Evolutionary conservation across 1,140 invertebrate genomes (phyloP).

Genomic region (Acromyrmex echinatior): DNA sequence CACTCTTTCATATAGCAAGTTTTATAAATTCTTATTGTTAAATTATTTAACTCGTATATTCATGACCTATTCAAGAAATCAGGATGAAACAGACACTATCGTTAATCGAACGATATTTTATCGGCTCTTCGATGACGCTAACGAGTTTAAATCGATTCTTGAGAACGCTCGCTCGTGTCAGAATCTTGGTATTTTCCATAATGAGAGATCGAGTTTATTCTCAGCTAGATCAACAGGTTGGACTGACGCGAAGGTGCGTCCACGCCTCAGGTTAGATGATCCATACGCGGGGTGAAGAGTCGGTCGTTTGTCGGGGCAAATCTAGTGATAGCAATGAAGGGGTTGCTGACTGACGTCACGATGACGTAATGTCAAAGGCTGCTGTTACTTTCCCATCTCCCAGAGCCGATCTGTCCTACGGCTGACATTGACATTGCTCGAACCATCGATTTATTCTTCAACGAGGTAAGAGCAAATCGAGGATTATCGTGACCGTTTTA

Average conservation of each 20-base stretch:
- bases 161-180: neutral
- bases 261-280: constrained; percentile 39
- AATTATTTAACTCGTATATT: neutral
- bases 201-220: constrained; percentile 74
- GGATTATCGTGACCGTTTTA: constrained; percentile 72
- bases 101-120: constrained; percentile 18
- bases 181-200: constrained; percentile 76
- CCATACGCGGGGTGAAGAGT: neutral
- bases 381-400: constrained; percentile 47
- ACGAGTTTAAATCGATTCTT: constrained; percentile 52
- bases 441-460: constrained; percentile 73
- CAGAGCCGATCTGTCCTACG: constrained; percentile 71
- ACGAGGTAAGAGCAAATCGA: constrained; percentile 62
- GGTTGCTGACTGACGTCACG: constrained; percentile 77
- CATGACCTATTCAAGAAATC: neutral
- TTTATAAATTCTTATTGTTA: neutral
- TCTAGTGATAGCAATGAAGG: constrained; percentile 31
- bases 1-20: neutral
- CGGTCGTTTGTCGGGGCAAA: constrained; percentile 46
- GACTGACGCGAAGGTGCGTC: constrained; percentile 50
- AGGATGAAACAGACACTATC: neutral
- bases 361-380: constrained; percentile 75
- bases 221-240: constrained; percentile 80
- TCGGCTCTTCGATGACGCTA: constrained; percentile 2
- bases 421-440: constrained; percentile 81